Conservation (phyloP, 2,797 vertebrate species). For the Coluber constrictor region DNA sequence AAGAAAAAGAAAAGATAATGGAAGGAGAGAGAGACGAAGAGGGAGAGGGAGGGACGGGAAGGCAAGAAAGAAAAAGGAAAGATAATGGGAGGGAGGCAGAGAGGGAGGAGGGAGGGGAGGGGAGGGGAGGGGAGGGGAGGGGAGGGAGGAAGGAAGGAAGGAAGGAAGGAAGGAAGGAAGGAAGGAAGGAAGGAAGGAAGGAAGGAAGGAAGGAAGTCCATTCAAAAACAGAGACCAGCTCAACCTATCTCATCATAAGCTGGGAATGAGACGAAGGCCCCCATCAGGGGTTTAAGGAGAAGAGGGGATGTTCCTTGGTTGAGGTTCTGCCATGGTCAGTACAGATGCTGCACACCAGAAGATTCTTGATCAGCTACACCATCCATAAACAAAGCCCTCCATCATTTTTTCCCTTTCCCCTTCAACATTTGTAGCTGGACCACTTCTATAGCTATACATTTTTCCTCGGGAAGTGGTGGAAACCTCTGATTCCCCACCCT, state of each 20-base stretch:
- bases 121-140: too few relatives aligned
- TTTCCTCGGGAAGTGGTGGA: not conserved
- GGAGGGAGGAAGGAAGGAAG: too few relatives aligned
- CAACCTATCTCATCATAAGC: not conserved
- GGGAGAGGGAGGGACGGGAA: accelerated
- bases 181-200: too few relatives aligned
- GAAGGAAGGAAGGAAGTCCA: not conserved
- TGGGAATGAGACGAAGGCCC: not conserved
- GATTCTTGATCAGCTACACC: not conserved
- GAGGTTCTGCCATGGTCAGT: not conserved
- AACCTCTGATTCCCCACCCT: not conserved
- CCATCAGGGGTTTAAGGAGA: not conserved
- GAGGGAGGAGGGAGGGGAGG: too few relatives aligned
- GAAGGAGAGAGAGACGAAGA: too few relatives aligned
- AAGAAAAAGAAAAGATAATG: too few relatives aligned
- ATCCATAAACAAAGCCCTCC: not conserved
- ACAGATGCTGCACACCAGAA: not conserved
- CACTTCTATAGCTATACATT: not conserved
- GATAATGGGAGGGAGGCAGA: too few relatives aligned
- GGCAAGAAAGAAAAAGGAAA: too few relatives aligned
- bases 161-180: too few relatives aligned
- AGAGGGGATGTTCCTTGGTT: not conserved
- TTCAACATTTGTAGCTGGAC: not conserved
- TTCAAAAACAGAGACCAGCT: not conserved
- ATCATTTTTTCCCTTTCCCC: not conserved